Conservation (phyloP, 2,797 vertebrate genomes). For the Buphagus erythrorhynchus region DNA sequence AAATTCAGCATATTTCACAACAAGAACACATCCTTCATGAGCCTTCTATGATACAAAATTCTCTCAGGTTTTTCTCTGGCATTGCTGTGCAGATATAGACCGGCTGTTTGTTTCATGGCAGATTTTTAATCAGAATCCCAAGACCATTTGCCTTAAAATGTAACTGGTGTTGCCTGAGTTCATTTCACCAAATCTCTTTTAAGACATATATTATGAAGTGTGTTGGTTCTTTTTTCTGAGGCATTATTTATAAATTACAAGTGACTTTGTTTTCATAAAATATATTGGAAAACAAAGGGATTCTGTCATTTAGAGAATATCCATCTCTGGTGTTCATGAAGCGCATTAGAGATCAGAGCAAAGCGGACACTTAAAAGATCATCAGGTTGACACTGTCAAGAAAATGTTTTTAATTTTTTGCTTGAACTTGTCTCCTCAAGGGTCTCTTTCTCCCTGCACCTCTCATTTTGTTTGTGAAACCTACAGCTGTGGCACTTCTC, state of each 20-base stretch:
- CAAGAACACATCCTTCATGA: background rate
- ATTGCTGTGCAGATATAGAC: background rate
- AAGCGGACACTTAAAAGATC: background rate
- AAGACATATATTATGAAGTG: background rate
- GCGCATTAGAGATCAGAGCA: background rate
- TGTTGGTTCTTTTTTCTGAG: background rate
- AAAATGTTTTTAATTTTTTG: background rate
- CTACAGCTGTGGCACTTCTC: background rate
- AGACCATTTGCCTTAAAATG: background rate
- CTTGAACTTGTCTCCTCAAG: background rate
- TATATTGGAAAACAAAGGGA: background rate
- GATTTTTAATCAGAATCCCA: background rate
- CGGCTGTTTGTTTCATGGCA: background rate
- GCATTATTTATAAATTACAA: background rate
- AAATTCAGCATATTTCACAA: background rate
- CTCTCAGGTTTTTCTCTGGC: background rate
- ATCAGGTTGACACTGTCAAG: background rate
- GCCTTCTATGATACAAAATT: background rate
- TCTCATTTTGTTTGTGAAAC: background rate
- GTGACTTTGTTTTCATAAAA: background rate
- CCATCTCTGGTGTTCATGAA: background rate
- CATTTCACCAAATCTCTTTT: background rate
- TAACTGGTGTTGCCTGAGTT: background rate
- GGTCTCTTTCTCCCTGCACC: background rate
- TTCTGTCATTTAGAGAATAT: background rate